These are phyloP conservation scores for Paracyclopina nana DNA, from an alignment of 1,140 invertebrate species.

Conservation along the genomic window DNA sequence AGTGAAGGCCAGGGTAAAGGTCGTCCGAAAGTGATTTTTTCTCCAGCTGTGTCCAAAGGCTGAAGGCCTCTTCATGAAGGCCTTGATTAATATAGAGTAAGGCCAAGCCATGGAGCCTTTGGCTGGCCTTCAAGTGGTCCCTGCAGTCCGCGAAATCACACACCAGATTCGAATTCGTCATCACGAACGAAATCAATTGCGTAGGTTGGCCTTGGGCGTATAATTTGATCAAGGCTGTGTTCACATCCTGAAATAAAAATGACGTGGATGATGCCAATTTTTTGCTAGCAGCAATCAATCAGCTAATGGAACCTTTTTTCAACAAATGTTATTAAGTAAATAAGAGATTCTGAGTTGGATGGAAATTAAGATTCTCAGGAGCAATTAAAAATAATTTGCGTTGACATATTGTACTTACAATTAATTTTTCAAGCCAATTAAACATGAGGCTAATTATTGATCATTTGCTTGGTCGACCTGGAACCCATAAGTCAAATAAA, in stretches of 20 bases:
- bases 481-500: too few relatives aligned
- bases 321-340: too few relatives aligned
- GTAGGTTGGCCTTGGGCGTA: background rate
- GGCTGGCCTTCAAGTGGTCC: conserved; percentile 24
- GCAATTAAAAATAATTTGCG: too few relatives aligned
- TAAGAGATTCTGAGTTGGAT: too few relatives aligned
- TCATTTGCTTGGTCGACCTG: too few relatives aligned
- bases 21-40: conserved; percentile 24
- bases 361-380: too few relatives aligned
- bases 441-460: too few relatives aligned
- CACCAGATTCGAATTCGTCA: conserved; percentile 11
- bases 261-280: background rate
- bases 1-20: conserved; percentile 25
- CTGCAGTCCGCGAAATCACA: conserved; percentile 27
- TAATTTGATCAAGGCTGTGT: background rate
- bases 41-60: conserved; percentile 27
- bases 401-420: too few relatives aligned
- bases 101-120: conserved; percentile 25
- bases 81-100: conserved; percentile 25
- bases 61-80: conserved; percentile 26
- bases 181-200: background rate
- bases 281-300: too few relatives aligned
- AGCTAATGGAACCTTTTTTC: too few relatives aligned
- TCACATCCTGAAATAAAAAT: background rate
- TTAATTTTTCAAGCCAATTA: too few relatives aligned